These are phyloP conservation scores for Manis javanica DNA, from an alignment of 2,797 vertebrate genomes.

Conservation along the genomic window DNA sequence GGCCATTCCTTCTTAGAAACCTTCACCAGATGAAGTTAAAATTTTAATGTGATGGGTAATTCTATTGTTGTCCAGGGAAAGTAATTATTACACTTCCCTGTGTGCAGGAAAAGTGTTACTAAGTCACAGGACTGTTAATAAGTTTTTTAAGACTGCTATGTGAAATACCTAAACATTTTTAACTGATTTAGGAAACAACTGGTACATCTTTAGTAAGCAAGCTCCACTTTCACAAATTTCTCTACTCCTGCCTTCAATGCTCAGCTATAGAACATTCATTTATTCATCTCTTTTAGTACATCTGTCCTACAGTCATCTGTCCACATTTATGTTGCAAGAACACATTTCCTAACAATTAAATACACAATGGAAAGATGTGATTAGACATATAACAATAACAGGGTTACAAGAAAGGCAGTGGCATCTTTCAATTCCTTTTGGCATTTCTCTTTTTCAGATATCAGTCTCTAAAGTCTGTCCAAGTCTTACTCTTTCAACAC, in stretches of 20 bases:
- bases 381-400: neutral
- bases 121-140: slow-evolving; percentile 33
- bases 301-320: neutral
- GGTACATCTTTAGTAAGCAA: slow-evolving; percentile 46
- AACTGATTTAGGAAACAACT: neutral
- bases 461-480: slow-evolving; percentile 44
- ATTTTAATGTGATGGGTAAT: neutral
- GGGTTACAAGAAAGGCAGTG: neutral
- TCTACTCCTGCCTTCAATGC: neutral
- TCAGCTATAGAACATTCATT: neutral
- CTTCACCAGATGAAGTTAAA: neutral
- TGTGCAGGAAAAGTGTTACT: slow-evolving; percentile 69
- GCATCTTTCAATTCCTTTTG: slow-evolving; percentile 36
- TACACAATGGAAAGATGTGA: neutral
- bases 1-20: neutral
- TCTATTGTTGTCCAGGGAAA: neutral
- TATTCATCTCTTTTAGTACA: neutral
- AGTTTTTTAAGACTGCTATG: neutral
- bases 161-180: slow-evolving; percentile 30
- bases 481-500: slow-evolving; percentile 60
- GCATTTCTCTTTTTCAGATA: slow-evolving; percentile 15
- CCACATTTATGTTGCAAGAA: slow-evolving; percentile 54
- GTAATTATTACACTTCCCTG: neutral
- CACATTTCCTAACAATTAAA: slow-evolving; percentile 26
- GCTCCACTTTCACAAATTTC: neutral